Conservation (phyloP, 2,113 vertebrate species). For the Protobothrops flavoviridis region DNA sequence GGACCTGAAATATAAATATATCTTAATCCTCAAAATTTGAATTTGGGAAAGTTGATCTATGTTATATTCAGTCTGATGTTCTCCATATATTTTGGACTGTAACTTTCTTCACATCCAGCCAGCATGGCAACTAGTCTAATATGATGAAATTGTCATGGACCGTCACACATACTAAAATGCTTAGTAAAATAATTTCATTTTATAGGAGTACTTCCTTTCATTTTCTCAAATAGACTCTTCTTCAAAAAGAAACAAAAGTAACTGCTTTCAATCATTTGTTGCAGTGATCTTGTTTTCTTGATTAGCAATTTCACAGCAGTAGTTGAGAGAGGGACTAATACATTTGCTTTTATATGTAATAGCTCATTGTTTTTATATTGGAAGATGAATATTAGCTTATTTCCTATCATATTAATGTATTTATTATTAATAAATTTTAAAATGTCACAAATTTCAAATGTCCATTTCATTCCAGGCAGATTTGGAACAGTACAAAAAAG, state of each 20-base stretch:
- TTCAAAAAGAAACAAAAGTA: neutral
- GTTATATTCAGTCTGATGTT: neutral
- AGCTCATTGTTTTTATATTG: neutral
- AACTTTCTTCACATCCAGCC: neutral
- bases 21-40: neutral
- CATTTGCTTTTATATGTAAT: neutral
- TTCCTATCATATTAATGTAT: neutral
- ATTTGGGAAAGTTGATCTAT: neutral
- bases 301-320: neutral
- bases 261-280: neutral
- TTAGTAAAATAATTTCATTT: neutral
- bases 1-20: neutral
- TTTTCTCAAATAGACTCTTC: neutral
- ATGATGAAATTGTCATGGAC: neutral
- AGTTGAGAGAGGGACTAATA: neutral
- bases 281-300: neutral
- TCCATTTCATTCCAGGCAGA: constrained; percentile 80
- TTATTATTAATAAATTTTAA: neutral
- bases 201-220: neutral
- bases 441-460: constrained; percentile 21
- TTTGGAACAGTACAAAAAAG: constrained; percentile 94
- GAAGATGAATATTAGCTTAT: neutral
- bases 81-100: neutral
- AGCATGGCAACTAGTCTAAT: neutral
- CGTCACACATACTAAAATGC: neutral